A percentile compares a stretch with the other conserved stretches of the same genome.
Conservation (phyloP, 2,113 vertebrate species). For the Carollia perspicillata region DNA sequence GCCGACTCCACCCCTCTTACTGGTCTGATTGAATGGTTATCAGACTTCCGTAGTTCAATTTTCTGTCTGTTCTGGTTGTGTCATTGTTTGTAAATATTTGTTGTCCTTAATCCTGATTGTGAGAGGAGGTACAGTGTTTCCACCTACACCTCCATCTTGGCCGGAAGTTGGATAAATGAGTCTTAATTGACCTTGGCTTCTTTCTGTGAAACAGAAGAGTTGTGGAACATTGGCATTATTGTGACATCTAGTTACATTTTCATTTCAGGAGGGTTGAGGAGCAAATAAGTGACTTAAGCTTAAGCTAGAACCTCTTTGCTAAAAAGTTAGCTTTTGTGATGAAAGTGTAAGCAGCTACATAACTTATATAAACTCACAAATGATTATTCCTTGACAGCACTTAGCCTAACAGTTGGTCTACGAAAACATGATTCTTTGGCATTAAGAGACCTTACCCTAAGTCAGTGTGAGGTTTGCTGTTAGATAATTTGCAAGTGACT, state of each 20-base stretch:
- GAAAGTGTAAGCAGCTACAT: slow-evolving; percentile 13
- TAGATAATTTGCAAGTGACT: slow-evolving; percentile 1
- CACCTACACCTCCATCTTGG: too few species aligned
- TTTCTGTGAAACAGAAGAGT: slow-evolving; percentile 4
- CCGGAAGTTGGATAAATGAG: slow-evolving; percentile 29
- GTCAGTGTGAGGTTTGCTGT: slow-evolving; percentile 1
- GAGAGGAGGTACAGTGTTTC: too few species aligned
- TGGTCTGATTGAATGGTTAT: too few species aligned
- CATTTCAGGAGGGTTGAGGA: background rate
- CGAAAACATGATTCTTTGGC: background rate
- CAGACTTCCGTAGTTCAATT: too few species aligned
- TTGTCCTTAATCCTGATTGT: too few species aligned
- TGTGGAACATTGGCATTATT: slow-evolving; percentile 30
- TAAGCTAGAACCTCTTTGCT: slow-evolving; percentile 18
- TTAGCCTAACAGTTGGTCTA: background rate
- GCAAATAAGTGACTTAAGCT: slow-evolving; percentile 22
- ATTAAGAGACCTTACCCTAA: slow-evolving; percentile 23
- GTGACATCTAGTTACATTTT: slow-evolving; percentile 22
- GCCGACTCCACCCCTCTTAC: too few species aligned
- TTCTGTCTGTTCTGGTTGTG: too few species aligned
- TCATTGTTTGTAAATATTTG: too few species aligned
- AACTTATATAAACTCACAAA: slow-evolving; percentile 26
- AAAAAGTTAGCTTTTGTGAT: slow-evolving; percentile 30
- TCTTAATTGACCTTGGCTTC: slow-evolving; percentile 55
- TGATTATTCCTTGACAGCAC: slow-evolving; percentile 25